Conservation (phyloP, 2,797 vertebrate genomes). For the Crocidura indochinensis region DNA sequence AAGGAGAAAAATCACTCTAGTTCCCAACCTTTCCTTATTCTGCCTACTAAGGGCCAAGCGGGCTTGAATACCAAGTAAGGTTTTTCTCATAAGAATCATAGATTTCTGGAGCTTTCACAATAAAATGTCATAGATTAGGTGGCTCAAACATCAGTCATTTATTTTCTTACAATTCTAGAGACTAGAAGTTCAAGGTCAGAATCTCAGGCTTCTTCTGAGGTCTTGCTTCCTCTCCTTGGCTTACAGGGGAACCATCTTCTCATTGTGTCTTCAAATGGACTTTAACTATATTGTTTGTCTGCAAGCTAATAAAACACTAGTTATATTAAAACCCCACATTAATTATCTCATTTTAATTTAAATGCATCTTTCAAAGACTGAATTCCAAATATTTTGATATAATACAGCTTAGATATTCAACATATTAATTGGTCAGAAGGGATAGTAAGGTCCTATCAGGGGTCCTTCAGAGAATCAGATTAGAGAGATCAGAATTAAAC, state of each 20-base stretch:
- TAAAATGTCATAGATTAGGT: neutral
- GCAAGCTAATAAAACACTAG: no score
- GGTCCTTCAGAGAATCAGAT: no score
- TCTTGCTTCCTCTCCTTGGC: neutral
- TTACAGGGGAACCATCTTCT: neutral
- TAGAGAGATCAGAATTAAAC: neutral
- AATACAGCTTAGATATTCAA: no score
- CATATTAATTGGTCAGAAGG: no score
- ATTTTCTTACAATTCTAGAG: neutral
- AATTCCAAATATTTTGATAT: no score
- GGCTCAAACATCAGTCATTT: conserved; percentile 10
- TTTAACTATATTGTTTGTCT: no score
- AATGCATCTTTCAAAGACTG: no score
- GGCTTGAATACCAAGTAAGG: neutral
- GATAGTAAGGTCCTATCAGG: no score
- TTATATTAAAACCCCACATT: no score
- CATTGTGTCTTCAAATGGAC: no score
- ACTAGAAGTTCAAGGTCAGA: neutral
- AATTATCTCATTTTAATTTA: no score
- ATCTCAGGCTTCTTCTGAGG: neutral
- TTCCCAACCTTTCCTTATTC: neutral
- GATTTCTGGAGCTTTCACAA: neutral
- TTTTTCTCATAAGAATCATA: neutral
- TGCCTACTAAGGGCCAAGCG: neutral
- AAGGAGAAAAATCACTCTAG: neutral